A percentile compares a stretch with the other conserved stretches of the same genome.
Evolutionary conservation across 2,888 invertebrate genomes (phyloP).

Genomic region (Perizoma affinitatum): DNA sequence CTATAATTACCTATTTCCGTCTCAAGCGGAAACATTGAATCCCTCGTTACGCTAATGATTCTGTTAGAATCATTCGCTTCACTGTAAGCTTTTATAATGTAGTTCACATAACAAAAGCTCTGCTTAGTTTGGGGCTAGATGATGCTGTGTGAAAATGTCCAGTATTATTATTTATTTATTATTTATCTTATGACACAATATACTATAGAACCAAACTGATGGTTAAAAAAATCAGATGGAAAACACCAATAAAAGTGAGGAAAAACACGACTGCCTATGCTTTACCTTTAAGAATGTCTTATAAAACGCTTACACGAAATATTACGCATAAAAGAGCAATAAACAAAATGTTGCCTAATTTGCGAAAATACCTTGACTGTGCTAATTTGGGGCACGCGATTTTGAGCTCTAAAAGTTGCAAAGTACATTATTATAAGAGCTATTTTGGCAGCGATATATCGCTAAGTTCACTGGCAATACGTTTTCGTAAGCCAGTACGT

Average conservation of each 20-base stretch:
- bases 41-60: too few species aligned
- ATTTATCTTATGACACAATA: too few species aligned
- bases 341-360: constrained; percentile 27
- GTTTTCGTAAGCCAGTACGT: constrained; percentile 48
- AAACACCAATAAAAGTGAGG: constrained; percentile 16
- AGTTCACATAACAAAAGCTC: too few species aligned
- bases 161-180: too few species aligned
- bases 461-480: constrained; percentile 47
- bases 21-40: too few species aligned
- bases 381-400: constrained; percentile 23
- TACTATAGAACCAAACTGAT: too few species aligned
- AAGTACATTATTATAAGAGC: constrained; percentile 39
- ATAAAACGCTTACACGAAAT: constrained; percentile 27
- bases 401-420: constrained; percentile 22
- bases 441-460: constrained; percentile 51
- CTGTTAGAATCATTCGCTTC: too few species aligned
- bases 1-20: too few species aligned
- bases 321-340: constrained; percentile 25
- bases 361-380: constrained; percentile 24
- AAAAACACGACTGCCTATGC: constrained; percentile 9
- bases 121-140: too few species aligned
- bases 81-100: too few species aligned
- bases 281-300: constrained; percentile 10
- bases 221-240: too few species aligned
- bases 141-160: too few species aligned